These are phyloP conservation scores for Drosophila fuyamai DNA, from an alignment of 1,140 invertebrate species.

Conservation along the genomic window DNA sequence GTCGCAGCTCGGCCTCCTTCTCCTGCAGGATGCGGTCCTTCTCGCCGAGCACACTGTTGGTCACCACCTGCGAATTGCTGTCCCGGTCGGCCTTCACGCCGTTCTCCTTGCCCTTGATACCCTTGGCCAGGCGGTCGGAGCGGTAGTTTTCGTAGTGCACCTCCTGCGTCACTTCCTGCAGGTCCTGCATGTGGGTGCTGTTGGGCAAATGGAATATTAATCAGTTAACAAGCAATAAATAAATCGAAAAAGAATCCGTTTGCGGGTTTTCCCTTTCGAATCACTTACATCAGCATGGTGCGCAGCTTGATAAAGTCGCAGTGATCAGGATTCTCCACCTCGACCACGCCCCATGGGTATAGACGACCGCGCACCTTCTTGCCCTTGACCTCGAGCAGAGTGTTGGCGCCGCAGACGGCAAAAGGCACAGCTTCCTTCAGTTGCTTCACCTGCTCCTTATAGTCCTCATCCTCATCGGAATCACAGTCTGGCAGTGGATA, in stretches of 20 bases:
- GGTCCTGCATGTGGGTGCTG: constrained; percentile 97
- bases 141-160: constrained; percentile 99
- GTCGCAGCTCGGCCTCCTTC: constrained; percentile 94
- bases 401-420: constrained; percentile 99
- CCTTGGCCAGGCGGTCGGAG: constrained; percentile 93
- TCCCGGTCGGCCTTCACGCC: constrained; percentile 74
- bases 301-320: constrained; percentile 99
- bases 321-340: constrained; percentile 99
- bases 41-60: constrained; percentile 86
- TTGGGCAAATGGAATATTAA: neutral
- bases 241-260: no score
- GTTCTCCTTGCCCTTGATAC: constrained; percentile 86
- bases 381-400: constrained; percentile 95
- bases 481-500: constrained; percentile 98
- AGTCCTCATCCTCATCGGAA: constrained; percentile 97
- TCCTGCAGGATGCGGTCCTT: constrained; percentile 94
- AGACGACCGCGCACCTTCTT: constrained; percentile 95
- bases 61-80: constrained; percentile 46
- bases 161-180: constrained; percentile 97
- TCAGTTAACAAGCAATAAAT: neutral
- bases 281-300: constrained; percentile 96
- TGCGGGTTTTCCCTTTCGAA: no score
- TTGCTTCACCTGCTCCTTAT: constrained; percentile 96
- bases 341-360: constrained; percentile 99
- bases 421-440: constrained; percentile 98